Conservation (phyloP, 2,888 invertebrate genomes). For the Cenopis cana region DNA sequence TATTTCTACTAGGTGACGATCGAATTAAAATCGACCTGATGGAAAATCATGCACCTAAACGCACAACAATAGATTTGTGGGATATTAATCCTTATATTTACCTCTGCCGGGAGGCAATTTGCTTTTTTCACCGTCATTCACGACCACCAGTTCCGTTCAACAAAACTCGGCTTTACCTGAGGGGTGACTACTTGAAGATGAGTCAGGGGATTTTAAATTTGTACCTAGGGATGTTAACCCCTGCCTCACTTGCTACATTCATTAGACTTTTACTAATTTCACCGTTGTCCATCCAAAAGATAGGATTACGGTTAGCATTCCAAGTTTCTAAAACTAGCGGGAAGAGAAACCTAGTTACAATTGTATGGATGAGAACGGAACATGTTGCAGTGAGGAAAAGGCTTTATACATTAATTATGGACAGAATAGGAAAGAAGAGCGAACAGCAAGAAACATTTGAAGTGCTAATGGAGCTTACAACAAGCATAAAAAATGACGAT, state of each 20-base stretch:
- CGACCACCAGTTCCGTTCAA: conserved; percentile 46
- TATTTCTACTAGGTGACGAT: conserved; percentile 58
- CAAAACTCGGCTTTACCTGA: conserved; percentile 38
- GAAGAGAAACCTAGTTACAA: conserved; percentile 53
- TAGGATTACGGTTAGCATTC: conserved; percentile 65
- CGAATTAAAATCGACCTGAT: conserved; percentile 55
- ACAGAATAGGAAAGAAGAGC: conserved; percentile 52
- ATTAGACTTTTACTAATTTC: conserved; percentile 57
- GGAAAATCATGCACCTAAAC: conserved; percentile 56
- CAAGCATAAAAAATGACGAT: conserved; percentile 59
- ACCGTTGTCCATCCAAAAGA: conserved; percentile 66
- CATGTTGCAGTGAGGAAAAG: conserved; percentile 61
- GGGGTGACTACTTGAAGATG: conserved; percentile 62
- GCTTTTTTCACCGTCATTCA: conserved; percentile 57
- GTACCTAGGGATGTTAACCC: conserved; percentile 59
- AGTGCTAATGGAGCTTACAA: conserved; percentile 57
- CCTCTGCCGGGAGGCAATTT: conserved; percentile 60
- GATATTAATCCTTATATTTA: conserved; percentile 48
- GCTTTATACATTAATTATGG: conserved; percentile 57
- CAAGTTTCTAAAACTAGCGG: conserved; percentile 56
- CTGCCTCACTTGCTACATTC: conserved; percentile 54
- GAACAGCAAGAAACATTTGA: conserved; percentile 53
- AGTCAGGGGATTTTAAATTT: conserved; percentile 61
- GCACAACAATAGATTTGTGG: conserved; percentile 57
- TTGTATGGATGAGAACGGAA: conserved; percentile 61